These are phyloP conservation scores for Lutraria rhynchaena DNA, from an alignment of 1,140 invertebrate species.

Conservation along the genomic window DNA sequence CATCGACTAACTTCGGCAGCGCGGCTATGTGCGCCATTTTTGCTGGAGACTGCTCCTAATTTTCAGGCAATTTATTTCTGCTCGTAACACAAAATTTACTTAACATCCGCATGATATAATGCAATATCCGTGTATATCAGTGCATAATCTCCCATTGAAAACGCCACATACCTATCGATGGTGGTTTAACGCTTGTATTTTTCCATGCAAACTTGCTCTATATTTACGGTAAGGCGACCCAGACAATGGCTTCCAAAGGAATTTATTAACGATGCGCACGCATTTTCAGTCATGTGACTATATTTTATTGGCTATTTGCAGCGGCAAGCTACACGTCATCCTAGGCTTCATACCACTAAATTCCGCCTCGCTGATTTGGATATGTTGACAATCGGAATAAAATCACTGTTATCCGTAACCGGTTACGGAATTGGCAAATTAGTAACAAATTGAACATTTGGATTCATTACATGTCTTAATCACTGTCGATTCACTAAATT, in stretches of 20 bases:
- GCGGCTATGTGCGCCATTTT: constrained; percentile 51
- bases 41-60: background rate
- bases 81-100: background rate
- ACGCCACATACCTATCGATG: constrained; percentile 10
- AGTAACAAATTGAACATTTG: no score
- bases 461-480: no score
- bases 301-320: no score
- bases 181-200: background rate
- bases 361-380: no score
- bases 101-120: constrained; percentile 31
- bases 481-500: no score
- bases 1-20: constrained; percentile 1
- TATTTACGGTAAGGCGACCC: background rate
- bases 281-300: constrained; percentile 4
- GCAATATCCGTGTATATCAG: constrained; percentile 41
- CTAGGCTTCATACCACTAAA: no score
- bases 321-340: no score
- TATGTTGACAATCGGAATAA: no score
- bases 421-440: no score
- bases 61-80: background rate
- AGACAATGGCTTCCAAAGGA: constrained; percentile 19
- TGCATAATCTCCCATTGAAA: background rate
- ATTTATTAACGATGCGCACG: constrained; percentile 6
- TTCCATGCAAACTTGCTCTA: background rate
- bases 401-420: no score